These are phyloP conservation scores for Pristionchus maxplancki DNA, from an alignment of 2,888 invertebrate genomes.

Conservation along the genomic window DNA sequence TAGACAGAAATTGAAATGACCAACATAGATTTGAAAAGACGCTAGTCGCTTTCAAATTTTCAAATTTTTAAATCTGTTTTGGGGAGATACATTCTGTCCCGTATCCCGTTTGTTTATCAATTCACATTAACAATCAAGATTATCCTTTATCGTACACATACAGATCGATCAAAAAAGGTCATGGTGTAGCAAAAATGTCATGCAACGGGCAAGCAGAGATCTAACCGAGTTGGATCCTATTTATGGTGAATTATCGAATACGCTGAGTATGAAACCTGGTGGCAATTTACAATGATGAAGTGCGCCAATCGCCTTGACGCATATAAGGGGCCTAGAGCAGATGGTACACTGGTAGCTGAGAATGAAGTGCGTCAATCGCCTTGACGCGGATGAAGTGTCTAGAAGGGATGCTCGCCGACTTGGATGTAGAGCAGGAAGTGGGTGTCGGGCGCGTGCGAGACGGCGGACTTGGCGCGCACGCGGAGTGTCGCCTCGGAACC, in stretches of 20 bases:
- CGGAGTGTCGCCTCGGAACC: conserved; percentile 59
- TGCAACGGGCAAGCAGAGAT: conserved; percentile 23
- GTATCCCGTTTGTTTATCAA: no score
- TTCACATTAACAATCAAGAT: background rate
- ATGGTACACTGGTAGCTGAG: background rate
- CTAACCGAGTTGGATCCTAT: conserved; percentile 13
- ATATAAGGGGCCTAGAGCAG: background rate
- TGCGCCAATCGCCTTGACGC: background rate
- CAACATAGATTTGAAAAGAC: no score
- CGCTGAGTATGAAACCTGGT: background rate
- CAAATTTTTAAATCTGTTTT: no score
- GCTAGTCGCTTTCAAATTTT: no score
- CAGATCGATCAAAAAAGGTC: background rate
- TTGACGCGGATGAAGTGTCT: background rate
- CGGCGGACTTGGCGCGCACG: conserved; percentile 60
- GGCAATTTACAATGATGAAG: background rate
- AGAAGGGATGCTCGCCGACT: conserved; percentile 66
- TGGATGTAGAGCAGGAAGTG: conserved; percentile 66
- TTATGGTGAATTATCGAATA: background rate
- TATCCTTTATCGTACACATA: conserved; percentile 32
- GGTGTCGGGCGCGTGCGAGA: conserved; percentile 60
- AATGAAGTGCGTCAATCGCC: background rate
- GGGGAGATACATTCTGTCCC: no score
- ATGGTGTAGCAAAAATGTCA: no score
- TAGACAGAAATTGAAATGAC: no score